Evolutionary conservation across 2,113 vertebrate genomes (phyloP).

Genomic region (Neodon shergylaensis): DNA sequence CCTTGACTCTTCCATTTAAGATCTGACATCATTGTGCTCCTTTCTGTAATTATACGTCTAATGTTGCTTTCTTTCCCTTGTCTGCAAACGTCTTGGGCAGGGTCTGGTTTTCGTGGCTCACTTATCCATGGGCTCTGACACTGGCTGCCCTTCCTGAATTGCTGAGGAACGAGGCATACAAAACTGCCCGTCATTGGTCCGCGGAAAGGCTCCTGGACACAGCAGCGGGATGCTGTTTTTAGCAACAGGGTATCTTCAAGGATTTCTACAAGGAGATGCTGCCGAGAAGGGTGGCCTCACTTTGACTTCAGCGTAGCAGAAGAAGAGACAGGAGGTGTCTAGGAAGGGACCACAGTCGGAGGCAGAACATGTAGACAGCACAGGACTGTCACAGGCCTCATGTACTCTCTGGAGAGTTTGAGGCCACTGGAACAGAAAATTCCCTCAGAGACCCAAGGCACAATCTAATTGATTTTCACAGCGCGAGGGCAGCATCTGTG

Average conservation of each 20-base stretch:
- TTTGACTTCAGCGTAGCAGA: neutral
- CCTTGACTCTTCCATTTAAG: neutral
- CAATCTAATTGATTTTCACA: neutral
- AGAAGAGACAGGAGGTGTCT: neutral
- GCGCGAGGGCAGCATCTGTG: neutral
- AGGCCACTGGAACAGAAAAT: neutral
- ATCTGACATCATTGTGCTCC: neutral
- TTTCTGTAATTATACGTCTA: neutral
- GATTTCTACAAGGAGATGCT: neutral
- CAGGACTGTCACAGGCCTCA: rapidly evolving
- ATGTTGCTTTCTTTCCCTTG: slow-evolving; percentile 8
- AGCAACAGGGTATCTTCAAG: slow-evolving; percentile 45
- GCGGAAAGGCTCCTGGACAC: slow-evolving; percentile 17
- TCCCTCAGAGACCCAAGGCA: neutral
- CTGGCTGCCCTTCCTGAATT: neutral
- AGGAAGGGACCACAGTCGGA: neutral
- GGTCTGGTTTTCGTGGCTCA: neutral
- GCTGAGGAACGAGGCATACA: neutral
- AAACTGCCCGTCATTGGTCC: neutral
- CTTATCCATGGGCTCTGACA: neutral
- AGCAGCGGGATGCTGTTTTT: neutral
- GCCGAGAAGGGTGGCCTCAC: neutral
- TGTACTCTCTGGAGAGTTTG: neutral
- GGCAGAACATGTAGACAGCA: neutral
- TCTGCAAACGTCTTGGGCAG: neutral